Evolutionary conservation across 2,113 vertebrate species (phyloP).

Genomic region (Pollachius pollachius): DNA sequence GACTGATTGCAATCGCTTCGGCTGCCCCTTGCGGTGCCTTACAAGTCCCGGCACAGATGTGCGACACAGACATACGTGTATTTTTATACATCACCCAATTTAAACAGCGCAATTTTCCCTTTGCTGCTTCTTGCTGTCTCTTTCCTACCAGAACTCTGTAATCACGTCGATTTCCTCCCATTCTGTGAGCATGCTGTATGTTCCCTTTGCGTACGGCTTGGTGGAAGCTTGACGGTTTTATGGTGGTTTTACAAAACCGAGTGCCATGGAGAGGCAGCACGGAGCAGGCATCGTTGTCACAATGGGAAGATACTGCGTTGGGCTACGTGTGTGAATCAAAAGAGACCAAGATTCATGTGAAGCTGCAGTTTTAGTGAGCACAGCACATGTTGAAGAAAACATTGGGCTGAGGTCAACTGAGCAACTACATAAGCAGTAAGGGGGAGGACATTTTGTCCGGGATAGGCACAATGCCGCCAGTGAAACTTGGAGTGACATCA

Average conservation of each 20-base stretch:
- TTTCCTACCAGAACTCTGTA: constrained; percentile 38
- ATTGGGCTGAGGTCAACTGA: too few relatives aligned
- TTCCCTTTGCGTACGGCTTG: constrained; percentile 42
- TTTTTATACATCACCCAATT: neutral
- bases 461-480: constrained; percentile 10
- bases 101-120: constrained; percentile 24
- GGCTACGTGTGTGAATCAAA: too few relatives aligned
- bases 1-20: constrained; percentile 33
- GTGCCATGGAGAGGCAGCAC: neutral
- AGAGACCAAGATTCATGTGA: too few relatives aligned
- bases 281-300: too few relatives aligned
- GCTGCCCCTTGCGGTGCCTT: constrained; percentile 21
- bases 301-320: too few relatives aligned
- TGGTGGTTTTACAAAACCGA: neutral
- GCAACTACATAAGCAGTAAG: too few relatives aligned
- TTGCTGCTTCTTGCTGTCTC: neutral
- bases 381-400: too few relatives aligned
- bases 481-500: constrained; percentile 53
- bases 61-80: neutral
- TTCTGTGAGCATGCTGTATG: constrained; percentile 29
- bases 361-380: too few relatives aligned
- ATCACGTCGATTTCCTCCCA: constrained; percentile 61
- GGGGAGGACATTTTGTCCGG: neutral
- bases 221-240: neutral
- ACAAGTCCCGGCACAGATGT: neutral